Evolutionary conservation across 2,888 invertebrate genomes (phyloP).

Genomic region (Tortricodes alternella): DNA sequence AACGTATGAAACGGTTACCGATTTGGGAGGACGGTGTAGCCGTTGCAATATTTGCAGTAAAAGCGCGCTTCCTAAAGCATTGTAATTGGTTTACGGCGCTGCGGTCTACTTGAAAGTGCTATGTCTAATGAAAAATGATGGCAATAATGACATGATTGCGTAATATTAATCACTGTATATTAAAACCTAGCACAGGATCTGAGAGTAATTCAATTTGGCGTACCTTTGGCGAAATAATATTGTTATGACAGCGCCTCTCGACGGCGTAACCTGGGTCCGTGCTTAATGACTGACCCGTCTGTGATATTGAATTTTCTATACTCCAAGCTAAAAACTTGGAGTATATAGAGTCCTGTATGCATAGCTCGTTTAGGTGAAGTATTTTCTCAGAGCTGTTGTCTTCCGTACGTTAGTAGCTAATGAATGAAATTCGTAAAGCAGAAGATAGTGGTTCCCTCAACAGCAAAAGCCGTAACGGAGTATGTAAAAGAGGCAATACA

Average conservation of each 20-base stretch:
- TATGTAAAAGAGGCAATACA: too few relatives aligned
- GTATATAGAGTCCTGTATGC: too few relatives aligned
- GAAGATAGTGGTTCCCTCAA: too few relatives aligned
- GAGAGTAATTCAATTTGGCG: conserved; percentile 22
- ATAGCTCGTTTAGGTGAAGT: too few relatives aligned
- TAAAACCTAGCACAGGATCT: conserved; percentile 20
- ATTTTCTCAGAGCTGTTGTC: too few relatives aligned
- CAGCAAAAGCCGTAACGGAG: too few relatives aligned
- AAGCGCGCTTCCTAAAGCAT: conserved; percentile 53
- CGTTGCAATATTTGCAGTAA: conserved; percentile 65
- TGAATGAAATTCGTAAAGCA: too few relatives aligned
- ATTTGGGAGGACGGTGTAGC: conserved; percentile 33
- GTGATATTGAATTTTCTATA: conserved; percentile 1
- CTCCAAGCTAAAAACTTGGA: conserved; percentile 1
- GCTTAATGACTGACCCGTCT: conserved; percentile 12
- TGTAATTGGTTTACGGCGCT: conserved; percentile 61
- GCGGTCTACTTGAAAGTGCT: conserved; percentile 47
- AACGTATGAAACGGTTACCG: conserved; percentile 46
- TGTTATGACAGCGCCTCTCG: conserved; percentile 8
- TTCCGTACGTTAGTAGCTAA: too few relatives aligned
- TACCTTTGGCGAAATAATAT: conserved; percentile 20
- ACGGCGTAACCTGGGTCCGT: neutral
- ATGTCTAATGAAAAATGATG: conserved; percentile 23
- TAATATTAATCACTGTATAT: conserved; percentile 27
- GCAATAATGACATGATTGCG: conserved; percentile 20